phyloP scores from a whole-genome alignment of 2,888 invertebrate genomes.

The Antitype chi region DNA sequence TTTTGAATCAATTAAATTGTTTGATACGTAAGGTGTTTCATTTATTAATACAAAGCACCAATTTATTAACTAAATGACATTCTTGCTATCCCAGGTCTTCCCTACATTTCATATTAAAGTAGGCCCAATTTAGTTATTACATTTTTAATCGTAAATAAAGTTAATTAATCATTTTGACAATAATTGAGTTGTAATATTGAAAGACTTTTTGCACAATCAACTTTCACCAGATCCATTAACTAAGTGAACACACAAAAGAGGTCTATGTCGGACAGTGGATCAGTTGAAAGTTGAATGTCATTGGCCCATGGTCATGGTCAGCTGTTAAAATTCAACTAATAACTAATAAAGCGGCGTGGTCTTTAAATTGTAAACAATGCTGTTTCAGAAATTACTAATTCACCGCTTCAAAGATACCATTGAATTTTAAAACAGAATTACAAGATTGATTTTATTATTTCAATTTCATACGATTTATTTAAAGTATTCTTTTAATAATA shows the following conservation, averaged over 20 bases:
- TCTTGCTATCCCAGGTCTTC: slow-evolving; percentile 33
- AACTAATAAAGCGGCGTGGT: slow-evolving; percentile 38
- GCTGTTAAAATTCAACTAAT: slow-evolving; percentile 47
- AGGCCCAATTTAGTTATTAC: slow-evolving; percentile 53
- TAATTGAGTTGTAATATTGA: slow-evolving; percentile 57
- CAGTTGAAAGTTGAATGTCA: slow-evolving; percentile 58
- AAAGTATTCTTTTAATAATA: slow-evolving; percentile 59
- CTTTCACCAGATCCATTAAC: slow-evolving; percentile 51
- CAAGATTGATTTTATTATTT: slow-evolving; percentile 27
- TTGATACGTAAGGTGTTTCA: not conserved
- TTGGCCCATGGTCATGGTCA: slow-evolving; percentile 29
- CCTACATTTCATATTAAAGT: slow-evolving; percentile 50
- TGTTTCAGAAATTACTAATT: not conserved
- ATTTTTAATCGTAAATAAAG: not conserved
- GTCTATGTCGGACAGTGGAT: not conserved
- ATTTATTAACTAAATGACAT: not conserved
- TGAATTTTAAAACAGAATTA: slow-evolving; percentile 38
- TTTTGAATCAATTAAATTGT: not conserved
- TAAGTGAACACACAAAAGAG: slow-evolving; percentile 9
- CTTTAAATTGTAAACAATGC: not conserved
- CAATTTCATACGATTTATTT: slow-evolving; percentile 35
- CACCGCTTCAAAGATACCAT: slow-evolving; percentile 57
- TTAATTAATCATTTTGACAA: slow-evolving; percentile 9
- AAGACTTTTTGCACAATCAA: slow-evolving; percentile 60
- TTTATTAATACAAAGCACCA: not conserved